phyloP scores from a whole-genome alignment of 2,797 vertebrate genomes.

The Gobio occitaniae region DNA sequence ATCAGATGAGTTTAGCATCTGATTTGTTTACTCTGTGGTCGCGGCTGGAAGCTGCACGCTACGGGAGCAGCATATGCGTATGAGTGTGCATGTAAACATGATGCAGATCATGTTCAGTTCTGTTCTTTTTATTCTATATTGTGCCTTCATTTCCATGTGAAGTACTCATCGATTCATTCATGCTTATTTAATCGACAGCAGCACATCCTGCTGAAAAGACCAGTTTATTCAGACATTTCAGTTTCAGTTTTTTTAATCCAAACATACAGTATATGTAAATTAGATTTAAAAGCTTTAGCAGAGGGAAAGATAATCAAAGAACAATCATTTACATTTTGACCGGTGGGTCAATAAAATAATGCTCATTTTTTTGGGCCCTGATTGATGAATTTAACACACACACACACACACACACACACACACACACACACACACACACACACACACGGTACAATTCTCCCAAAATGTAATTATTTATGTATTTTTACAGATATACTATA shows the following conservation, averaged over 20 bases:
- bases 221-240: background rate
- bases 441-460: background rate
- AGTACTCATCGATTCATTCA: background rate
- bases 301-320: background rate
- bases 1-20: conserved; percentile 48
- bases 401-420: no score
- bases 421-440: no score
- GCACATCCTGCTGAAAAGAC: background rate
- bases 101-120: background rate
- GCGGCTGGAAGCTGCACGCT: conserved; percentile 13
- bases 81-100: background rate
- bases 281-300: background rate
- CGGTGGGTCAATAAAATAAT: background rate
- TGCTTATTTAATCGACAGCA: background rate
- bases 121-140: background rate
- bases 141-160: no score
- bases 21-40: conserved; percentile 36
- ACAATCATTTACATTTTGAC: background rate
- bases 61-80: background rate
- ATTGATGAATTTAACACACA: background rate
- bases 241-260: background rate
- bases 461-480: background rate
- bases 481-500: no score
- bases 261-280: background rate
- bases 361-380: background rate